phyloP scores from a whole-genome alignment of 2,113 vertebrate species.

The Catharus minimus region DNA sequence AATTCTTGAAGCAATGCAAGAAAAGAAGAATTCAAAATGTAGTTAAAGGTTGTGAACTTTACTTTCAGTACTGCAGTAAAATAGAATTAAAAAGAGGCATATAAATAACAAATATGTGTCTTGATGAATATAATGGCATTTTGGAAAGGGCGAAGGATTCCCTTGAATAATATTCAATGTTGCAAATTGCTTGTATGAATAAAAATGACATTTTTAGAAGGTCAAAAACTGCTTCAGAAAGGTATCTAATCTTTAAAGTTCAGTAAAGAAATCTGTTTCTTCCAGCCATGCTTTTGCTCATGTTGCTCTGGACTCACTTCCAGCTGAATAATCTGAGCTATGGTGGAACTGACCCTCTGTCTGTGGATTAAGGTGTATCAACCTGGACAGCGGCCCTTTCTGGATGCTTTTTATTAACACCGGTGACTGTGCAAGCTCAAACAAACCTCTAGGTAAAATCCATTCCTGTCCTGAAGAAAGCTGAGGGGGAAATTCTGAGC shows the following conservation, averaged over 20 bases:
- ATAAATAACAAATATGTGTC: neutral
- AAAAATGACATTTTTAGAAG: conserved; percentile 37
- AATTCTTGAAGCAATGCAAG: neutral
- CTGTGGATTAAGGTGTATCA: neutral
- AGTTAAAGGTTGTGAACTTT: neutral
- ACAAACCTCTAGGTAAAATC: neutral
- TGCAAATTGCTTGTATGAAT: conserved; percentile 29
- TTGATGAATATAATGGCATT: neutral
- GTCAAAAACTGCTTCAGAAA: conserved; percentile 18
- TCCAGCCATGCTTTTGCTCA: neutral
- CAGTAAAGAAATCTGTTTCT: neutral
- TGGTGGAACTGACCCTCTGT: neutral
- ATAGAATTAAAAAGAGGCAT: neutral
- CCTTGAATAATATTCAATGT: conserved; percentile 23
- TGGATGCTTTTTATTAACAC: accelerated
- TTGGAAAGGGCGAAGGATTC: conserved; percentile 35
- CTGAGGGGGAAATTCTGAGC: neutral
- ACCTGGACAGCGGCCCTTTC: neutral
- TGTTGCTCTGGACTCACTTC: neutral
- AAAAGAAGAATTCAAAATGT: neutral
- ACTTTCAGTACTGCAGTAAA: neutral
- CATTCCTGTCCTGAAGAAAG: neutral
- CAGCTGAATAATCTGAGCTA: neutral
- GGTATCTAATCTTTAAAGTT: neutral
- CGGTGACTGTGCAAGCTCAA: neutral